A percentile compares a stretch with the other conserved stretches of the same genome.
Evolutionary conservation across 92 coral and sea anemone genomes (phyloP).

Genomic region (Palythoa grandiflora): DNA sequence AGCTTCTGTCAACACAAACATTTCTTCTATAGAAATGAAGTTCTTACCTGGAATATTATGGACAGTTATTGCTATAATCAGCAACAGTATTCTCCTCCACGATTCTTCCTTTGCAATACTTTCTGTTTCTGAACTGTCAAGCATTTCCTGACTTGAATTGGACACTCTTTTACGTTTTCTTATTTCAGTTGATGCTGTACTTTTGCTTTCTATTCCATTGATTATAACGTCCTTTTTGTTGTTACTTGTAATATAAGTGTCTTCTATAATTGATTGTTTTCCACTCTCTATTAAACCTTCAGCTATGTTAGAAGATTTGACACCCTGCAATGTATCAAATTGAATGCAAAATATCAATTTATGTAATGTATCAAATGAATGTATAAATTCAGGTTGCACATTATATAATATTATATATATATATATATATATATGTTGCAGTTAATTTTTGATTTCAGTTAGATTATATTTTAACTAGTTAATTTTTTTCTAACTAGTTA

Average conservation of each 20-base stretch:
- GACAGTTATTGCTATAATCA: slow-evolving; percentile 95
- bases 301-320: slow-evolving; percentile 65
- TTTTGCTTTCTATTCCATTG: slow-evolving; percentile 1
- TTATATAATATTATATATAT: no score
- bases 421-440: no score
- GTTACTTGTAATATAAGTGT: slow-evolving; percentile 9
- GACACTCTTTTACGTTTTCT: slow-evolving; percentile 29
- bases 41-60: slow-evolving; percentile 96
- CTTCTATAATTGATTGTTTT: slow-evolving; percentile 29
- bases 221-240: slow-evolving; percentile 1
- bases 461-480: no score
- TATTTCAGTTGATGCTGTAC: slow-evolving; percentile 25
- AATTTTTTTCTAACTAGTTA: no score
- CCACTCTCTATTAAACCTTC: slow-evolving; percentile 53
- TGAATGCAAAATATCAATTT: no score
- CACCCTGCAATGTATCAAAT: slow-evolving; percentile 56
- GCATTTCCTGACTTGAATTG: slow-evolving; percentile 11
- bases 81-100: slow-evolving; percentile 90
- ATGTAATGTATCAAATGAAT: no score
- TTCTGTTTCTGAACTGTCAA: slow-evolving; percentile 44
- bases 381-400: no score
- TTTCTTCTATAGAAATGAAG: neutral
- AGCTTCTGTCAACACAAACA: no score
- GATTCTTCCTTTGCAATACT: slow-evolving; percentile 60
- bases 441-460: no score